A percentile compares a stretch with the other conserved stretches of the same genome.
phyloP scores from a whole-genome alignment of 2,797 vertebrate species.

The Falco peregrinus region DNA sequence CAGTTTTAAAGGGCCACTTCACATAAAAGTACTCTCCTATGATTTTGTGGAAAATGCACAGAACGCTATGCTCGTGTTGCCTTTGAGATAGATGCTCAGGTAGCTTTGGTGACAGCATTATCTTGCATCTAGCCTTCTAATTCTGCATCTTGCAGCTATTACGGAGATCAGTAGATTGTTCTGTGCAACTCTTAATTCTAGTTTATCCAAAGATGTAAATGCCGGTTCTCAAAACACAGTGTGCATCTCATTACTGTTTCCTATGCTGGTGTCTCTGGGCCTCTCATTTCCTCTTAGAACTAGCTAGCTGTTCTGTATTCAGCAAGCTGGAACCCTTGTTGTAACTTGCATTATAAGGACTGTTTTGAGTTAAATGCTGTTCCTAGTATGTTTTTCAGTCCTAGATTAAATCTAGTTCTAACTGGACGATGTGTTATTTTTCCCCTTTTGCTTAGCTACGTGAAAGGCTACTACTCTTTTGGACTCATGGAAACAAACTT shows the following conservation, averaged over 20 bases:
- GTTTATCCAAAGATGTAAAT: background rate
- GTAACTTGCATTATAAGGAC: background rate
- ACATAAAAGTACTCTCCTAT: background rate
- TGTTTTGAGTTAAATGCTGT: background rate
- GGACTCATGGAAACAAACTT: slow-evolving; percentile 90
- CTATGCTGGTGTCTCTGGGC: background rate
- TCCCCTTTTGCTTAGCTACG: slow-evolving; percentile 78
- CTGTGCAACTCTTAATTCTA: background rate
- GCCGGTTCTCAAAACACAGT: background rate
- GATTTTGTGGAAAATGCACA: background rate
- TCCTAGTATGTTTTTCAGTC: background rate
- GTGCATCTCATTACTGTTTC: background rate
- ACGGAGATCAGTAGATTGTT: background rate
- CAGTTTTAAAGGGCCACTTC: background rate
- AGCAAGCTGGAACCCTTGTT: background rate
- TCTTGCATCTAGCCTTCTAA: background rate
- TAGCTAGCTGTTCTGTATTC: background rate
- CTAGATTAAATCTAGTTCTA: background rate
- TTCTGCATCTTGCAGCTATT: background rate
- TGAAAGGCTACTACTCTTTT: slow-evolving; percentile 93
- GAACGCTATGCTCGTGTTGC: background rate
- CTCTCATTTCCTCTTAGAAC: background rate
- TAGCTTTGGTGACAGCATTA: background rate
- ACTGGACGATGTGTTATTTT: background rate
- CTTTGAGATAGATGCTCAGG: background rate